Base-by-base conservation (phyloP, 2,888 invertebrate genomes). In the Stenodera caucasica region DNA sequence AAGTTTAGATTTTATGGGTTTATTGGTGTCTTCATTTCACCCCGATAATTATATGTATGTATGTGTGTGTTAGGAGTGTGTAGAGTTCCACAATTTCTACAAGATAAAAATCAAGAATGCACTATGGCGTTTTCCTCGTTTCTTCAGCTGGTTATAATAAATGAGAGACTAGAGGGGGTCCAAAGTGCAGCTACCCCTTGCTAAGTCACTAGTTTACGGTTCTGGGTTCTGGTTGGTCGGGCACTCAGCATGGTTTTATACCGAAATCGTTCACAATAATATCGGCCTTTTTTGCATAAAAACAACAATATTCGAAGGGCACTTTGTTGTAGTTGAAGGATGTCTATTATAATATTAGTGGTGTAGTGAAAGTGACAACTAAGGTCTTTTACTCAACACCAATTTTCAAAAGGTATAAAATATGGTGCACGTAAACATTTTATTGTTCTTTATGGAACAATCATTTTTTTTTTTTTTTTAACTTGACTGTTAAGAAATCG, bases 141-240 rank as follows among this genome's bases (percentile, higher is more conserved):
- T 67, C 66, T 69, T 65, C 55, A 55, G 56, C 62, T 51, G 55
- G 50, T 57, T 53, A 15, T 49, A 58, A 52, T 66, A 64, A 7
- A 37, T 2, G 8, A 3, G 11, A 45, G 21, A 21, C 21, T 9
- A 64, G 68, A 66, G 66, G 70, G 45, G 71, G 69, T 65, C 64
- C 59, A 64, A 58, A n/a, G 49, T 45, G 45, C 60, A 66, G 66
- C 69, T 68, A 70, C 71, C 72, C 72, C 67, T 70, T 66, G 67
- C 65, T 62, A 66, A 67, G 69, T 66, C 66, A 70, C 65, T 65
- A 67, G 58, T 70, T 70, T 69, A 69, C 71, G 68, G 70, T 71
- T 66, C 74, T 68, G 67, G 65, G 70, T 72, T 74, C 75, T 75
- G 75, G 77, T 78, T 78, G 78, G 78, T 71, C 73, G 76, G 69